phyloP scores from a whole-genome alignment of 2,797 vertebrate species.

The Malacoraja senta region DNA sequence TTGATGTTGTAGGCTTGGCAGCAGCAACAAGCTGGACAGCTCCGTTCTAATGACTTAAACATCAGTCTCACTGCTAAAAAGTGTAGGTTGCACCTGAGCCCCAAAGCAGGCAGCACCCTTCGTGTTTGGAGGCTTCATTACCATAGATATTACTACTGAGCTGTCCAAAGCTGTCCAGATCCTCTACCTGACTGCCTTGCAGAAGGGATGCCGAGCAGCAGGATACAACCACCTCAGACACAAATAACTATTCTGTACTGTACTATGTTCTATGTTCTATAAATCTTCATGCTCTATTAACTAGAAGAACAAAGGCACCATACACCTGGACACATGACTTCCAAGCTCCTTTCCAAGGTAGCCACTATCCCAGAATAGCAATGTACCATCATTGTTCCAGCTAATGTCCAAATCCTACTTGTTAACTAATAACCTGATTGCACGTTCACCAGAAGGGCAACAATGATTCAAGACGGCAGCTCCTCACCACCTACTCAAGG shows the following conservation, averaged over 20 bases:
- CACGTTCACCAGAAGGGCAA: no score
- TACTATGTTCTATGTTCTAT: no score
- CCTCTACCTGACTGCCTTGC: background rate
- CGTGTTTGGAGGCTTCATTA: background rate
- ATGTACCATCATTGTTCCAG: background rate
- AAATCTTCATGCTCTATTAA: no score
- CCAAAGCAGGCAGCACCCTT: background rate
- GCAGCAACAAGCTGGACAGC: background rate
- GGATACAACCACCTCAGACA: background rate
- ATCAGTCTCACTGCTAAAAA: background rate
- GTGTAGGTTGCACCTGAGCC: background rate
- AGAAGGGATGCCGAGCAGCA: background rate
- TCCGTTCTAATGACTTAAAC: background rate
- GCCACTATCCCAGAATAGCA: no score
- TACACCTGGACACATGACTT: no score
- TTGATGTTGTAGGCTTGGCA: background rate
- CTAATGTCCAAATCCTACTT: background rate
- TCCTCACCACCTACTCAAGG: no score
- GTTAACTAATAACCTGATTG: no score
- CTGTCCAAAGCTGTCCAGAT: background rate
- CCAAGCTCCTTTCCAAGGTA: no score
- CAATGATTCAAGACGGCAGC: no score
- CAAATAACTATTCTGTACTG: background rate
- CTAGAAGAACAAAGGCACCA: no score
- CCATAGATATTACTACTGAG: background rate